These are phyloP conservation scores for Seira musarum DNA, from an alignment of 2,888 invertebrate species.

Conservation along the genomic window DNA sequence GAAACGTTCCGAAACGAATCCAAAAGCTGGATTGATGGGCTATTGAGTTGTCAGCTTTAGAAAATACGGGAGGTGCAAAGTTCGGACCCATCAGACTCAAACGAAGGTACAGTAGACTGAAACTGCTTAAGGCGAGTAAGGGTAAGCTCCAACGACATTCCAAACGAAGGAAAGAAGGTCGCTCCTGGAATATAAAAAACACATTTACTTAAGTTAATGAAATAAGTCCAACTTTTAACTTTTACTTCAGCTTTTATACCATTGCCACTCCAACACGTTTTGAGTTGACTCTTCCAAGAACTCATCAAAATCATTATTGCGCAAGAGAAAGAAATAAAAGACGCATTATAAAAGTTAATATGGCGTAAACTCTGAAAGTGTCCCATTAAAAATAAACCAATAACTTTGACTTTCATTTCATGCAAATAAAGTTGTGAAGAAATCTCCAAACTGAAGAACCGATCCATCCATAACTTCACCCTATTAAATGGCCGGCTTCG, in stretches of 20 bases:
- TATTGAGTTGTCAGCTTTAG: conserved; percentile 96
- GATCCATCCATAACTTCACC: too few species aligned
- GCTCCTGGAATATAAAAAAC: conserved; percentile 42
- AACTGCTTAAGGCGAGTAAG: conserved; percentile 60
- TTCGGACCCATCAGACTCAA: conserved; percentile 83
- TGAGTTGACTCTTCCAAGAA: too few species aligned
- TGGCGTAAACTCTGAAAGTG: neutral
- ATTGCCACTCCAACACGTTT: neutral
- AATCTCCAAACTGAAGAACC: too few species aligned
- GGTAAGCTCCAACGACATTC: conserved; percentile 66
- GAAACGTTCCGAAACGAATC: conserved; percentile 90
- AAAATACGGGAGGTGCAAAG: conserved; percentile 82
- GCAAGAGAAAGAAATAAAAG: too few species aligned
- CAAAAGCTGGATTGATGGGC: conserved; percentile 87
- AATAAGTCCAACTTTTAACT: conserved; percentile 11
- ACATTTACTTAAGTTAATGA: too few species aligned
- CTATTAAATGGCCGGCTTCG: too few species aligned
- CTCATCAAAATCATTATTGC: too few species aligned
- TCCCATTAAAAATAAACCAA: too few species aligned
- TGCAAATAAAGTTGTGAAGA: too few species aligned
- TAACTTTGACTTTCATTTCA: too few species aligned
- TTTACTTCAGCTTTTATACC: neutral
- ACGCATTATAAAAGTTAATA: too few species aligned
- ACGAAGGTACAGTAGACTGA: conserved; percentile 75
- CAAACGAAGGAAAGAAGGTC: conserved; percentile 39